Evolutionary conservation across 2,113 vertebrate species (phyloP), one percentile per base, ranked within the genome.

Genomic region (Calypte anna): DNA sequence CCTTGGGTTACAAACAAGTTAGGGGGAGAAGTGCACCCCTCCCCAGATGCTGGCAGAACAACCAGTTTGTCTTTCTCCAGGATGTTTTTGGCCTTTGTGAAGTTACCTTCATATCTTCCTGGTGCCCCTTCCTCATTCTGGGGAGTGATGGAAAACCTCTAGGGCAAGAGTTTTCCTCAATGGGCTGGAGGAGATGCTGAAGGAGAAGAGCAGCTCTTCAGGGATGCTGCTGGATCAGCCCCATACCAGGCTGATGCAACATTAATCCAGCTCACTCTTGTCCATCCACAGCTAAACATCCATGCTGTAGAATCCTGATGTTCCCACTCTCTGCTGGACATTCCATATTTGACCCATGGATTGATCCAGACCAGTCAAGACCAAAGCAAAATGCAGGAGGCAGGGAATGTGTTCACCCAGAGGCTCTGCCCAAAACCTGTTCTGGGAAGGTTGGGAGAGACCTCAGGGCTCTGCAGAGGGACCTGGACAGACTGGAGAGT

Each of bases 131-230:
- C 38, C 30, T 25, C 2, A 0, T 23, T 75, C 36, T 9, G 7
- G 33, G n/a, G 22, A 40, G 3, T 3, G 25, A 48, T 6, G 38
- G 53, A 18, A 73, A 68, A 87, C 1, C 16, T n/a, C 6, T 14
- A 14, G 22, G n/a, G 5, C 31, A 67, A 23, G 2, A 5, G 12
- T 0, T 74, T 72, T 76, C 22, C n/a, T 36, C 21, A 0, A 0
- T 0, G 3, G 15, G 48, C 9, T 33, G 61, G 13, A 72, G 61
- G 33, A 64, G 19, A 17, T 13, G 48, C 9, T 33, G 61, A 13
- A 72, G 61, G 33, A 64, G 19, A 17, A 40, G 57, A 61, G 31
- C 16, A 78, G 12, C 7, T 51, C 3, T 2, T 14, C 1, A 1
- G 27, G 19, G 40, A 53, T 0, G 1, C 7, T 1, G 2, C 14